Base-by-base conservation (phyloP, 2,113 vertebrate species). In the human (Homo sapiens) region DNA sequence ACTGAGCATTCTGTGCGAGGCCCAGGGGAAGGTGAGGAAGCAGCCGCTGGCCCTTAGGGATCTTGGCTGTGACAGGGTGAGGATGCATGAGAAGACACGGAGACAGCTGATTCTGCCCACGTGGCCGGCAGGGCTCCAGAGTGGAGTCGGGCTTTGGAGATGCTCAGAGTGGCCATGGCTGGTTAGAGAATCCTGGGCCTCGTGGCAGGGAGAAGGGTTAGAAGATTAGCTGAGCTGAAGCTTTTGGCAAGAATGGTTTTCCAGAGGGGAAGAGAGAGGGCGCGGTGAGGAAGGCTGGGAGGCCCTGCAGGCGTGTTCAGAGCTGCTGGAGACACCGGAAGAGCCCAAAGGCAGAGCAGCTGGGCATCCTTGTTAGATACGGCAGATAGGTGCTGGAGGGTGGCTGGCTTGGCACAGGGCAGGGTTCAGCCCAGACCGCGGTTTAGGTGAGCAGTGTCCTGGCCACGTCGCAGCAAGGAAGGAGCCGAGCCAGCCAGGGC, bases 251-350 rank as follows among this genome's bases (percentile, higher is more conserved):
- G 22, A 64, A 83, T 55, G 16, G 38, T 14, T 35, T 80, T 80
- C 18, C 38, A 6, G 35, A 27, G 68, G 61, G 32, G 27, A 27
- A 10, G 50, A 30, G 35, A 17, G 38, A 61, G 32, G 64, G 27
- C 0, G 1, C 52, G 35, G 32, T 7, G 17, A 73, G 61, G 81
- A 25, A 66, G 75, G 35, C 61, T 38, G 8, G 6, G 13, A 27
- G n/a, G 27, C 82, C 20, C 0, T 2, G 13, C 16, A 0, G 57
- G 59, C 0, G 0, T 35, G 45, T 79, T 64, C 43, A 85, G 83
- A 14, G 30, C 43, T 35, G 40, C 30, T 43, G 61, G 16, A 23
- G 61, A 45, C 3, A 0, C 27, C 3, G 25, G 72, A 88, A 79
- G 40, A 38, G n/a, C 75, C n/a, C 0, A 14, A 80, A 75, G 92